A percentile compares a stretch with the other conserved stretches of the same genome.
Evolutionary conservation across 1,140 invertebrate species (phyloP).

Genomic region (Cecropterus lyciades): DNA sequence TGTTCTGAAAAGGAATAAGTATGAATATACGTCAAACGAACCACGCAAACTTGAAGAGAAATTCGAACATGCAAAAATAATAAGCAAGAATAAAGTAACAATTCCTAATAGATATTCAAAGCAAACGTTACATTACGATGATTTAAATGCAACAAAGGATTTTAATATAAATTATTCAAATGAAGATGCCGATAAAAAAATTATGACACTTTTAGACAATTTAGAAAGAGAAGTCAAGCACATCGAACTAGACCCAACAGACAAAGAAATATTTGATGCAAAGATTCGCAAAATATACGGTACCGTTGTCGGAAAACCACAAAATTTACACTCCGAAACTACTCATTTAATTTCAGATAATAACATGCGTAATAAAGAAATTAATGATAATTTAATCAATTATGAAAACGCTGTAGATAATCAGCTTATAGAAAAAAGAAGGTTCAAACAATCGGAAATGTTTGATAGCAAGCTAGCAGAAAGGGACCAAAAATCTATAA

Average conservation of each 20-base stretch:
- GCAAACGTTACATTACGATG: background rate
- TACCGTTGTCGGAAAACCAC: conserved; percentile 5
- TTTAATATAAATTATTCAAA: conserved; percentile 12
- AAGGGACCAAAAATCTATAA: conserved; percentile 11
- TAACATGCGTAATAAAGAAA: conserved; percentile 7
- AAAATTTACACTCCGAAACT: background rate
- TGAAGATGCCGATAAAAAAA: conserved; percentile 46
- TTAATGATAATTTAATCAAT: conserved; percentile 9
- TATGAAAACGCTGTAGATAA: background rate
- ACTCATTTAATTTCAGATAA: background rate
- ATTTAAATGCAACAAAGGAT: conserved; percentile 14
- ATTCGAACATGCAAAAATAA: background rate
- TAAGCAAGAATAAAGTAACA: background rate
- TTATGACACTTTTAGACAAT: conserved; percentile 55
- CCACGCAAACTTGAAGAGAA: background rate
- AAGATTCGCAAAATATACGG: conserved; percentile 63
- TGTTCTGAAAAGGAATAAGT: background rate
- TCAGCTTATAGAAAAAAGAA: background rate
- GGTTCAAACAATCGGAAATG: background rate
- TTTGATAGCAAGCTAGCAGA: background rate
- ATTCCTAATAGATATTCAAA: background rate
- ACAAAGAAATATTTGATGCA: conserved; percentile 55
- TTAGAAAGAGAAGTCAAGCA: conserved; percentile 59
- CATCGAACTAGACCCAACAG: conserved; percentile 42
- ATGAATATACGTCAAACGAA: conserved; percentile 14